These are phyloP conservation scores for Chrysoperla carnea DNA, from an alignment of 1,140 invertebrate genomes.

Conservation along the genomic window DNA sequence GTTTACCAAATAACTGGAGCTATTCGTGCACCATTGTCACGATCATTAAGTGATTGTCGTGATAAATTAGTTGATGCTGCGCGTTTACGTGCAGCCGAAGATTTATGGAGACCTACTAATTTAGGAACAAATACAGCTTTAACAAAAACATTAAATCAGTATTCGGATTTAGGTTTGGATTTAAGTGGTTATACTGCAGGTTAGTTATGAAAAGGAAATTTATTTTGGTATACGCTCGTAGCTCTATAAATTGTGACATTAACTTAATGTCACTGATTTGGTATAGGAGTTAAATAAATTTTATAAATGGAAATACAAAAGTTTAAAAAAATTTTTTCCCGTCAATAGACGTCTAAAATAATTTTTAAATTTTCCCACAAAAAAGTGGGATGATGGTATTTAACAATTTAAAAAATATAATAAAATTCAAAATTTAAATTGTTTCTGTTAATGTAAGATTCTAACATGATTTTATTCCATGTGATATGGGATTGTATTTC, in stretches of 20 bases:
- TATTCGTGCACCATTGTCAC: conserved; percentile 37
- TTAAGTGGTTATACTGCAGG: conserved; percentile 34
- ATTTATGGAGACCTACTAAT: conserved; percentile 53
- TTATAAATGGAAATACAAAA: too few species aligned
- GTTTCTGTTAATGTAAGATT: too few species aligned
- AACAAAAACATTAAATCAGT: conserved; percentile 34
- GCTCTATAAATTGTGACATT: too few species aligned
- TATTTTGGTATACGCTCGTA: neutral
- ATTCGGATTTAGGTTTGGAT: conserved; percentile 31
- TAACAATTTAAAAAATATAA: too few species aligned
- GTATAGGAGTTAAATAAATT: neutral
- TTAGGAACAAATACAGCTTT: conserved; percentile 34
- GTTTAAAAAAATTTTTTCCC: too few species aligned
- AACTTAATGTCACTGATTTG: neutral
- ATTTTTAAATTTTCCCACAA: too few species aligned
- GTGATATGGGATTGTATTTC: too few species aligned
- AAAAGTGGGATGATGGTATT: too few species aligned
- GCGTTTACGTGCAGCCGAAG: conserved; percentile 47
- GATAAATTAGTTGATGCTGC: conserved; percentile 61
- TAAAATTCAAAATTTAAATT: too few species aligned
- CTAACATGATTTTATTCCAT: too few species aligned
- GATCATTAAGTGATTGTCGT: conserved; percentile 41
- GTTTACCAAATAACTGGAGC: conserved; percentile 56
- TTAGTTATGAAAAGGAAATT: conserved; percentile 15
- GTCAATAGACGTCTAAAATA: too few species aligned